These are phyloP conservation scores for Rutilus rutilus DNA, from an alignment of 2,113 vertebrate species.

Conservation along the genomic window DNA sequence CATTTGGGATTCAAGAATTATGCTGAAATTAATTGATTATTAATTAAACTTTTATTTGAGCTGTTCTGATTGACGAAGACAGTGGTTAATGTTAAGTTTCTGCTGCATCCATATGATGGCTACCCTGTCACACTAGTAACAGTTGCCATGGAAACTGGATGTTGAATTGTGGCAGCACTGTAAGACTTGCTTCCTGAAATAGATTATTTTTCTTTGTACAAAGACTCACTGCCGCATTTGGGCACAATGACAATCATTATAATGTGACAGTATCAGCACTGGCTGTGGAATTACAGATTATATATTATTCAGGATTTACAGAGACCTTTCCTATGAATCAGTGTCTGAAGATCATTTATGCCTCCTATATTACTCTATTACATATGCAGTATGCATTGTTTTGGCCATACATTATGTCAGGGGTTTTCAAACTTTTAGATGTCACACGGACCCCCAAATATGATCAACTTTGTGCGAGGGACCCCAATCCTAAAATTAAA, in stretches of 20 bases:
- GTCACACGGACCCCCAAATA: not conserved
- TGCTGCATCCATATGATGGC: constrained; percentile 53
- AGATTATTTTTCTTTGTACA: constrained; percentile 59
- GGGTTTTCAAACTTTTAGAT: not conserved
- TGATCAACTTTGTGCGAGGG: not conserved
- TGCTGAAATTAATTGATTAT: not conserved
- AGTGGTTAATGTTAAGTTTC: constrained; percentile 32
- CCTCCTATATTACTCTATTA: not conserved
- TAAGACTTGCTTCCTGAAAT: constrained; percentile 67
- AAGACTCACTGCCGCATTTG: constrained; percentile 50
- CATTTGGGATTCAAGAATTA: not conserved
- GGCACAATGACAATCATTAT: constrained; percentile 35
- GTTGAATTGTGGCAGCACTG: constrained; percentile 64
- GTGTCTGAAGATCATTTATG: not conserved
- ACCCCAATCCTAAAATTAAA: not conserved
- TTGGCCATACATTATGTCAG: not conserved
- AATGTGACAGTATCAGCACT: constrained; percentile 5
- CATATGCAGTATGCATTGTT: not conserved
- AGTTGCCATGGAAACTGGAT: constrained; percentile 73
- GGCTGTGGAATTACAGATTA: not conserved
- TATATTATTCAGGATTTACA: not conserved
- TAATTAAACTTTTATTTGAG: constrained; percentile 19
- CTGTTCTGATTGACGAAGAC: constrained; percentile 6
- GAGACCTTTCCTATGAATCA: not conserved
- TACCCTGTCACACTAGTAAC: constrained; percentile 57